phyloP scores from a whole-genome alignment of 2,113 vertebrate species.

The Myodes glareolus region DNA sequence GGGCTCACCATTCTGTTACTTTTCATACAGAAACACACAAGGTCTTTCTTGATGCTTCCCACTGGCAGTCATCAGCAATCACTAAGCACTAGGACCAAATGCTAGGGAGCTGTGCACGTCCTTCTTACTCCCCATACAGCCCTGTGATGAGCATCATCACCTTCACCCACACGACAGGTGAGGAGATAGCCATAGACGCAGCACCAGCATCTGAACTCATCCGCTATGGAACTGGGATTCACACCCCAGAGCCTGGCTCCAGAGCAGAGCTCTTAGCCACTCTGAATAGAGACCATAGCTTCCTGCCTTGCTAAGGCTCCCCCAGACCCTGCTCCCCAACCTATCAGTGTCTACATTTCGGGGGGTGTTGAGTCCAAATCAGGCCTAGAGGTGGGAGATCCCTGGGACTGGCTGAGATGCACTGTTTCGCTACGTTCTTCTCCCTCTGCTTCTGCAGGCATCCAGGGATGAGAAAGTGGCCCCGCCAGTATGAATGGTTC shows the following conservation, averaged over 20 bases:
- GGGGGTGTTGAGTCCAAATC: not conserved
- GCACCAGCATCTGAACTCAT: not conserved
- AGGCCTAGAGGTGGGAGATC: not conserved
- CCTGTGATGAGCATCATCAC: too few relatives aligned
- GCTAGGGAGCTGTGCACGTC: not conserved
- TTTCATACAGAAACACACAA: not conserved
- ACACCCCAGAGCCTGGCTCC: not conserved
- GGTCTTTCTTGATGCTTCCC: not conserved
- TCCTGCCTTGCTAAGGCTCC: not conserved
- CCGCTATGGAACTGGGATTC: not conserved
- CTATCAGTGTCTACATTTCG: not conserved
- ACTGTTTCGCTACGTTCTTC: fast-evolving
- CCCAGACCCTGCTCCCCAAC: too few relatives aligned
- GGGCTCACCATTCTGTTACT: not conserved
- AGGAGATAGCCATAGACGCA: not conserved
- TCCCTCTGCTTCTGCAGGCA: constrained; percentile 82
- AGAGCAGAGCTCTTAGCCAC: not conserved
- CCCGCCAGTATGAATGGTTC: constrained; percentile 87
- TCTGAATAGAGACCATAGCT: not conserved
- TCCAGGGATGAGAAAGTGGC: constrained; percentile 88
- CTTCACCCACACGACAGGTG: fast-evolving
- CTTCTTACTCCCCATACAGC: fast-evolving
- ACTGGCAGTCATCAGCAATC: not conserved
- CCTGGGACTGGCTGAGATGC: fast-evolving
- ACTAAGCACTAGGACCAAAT: not conserved